These are phyloP conservation scores for Laupala kohalensis DNA, from an alignment of 1,140 invertebrate species.

Conservation along the genomic window DNA sequence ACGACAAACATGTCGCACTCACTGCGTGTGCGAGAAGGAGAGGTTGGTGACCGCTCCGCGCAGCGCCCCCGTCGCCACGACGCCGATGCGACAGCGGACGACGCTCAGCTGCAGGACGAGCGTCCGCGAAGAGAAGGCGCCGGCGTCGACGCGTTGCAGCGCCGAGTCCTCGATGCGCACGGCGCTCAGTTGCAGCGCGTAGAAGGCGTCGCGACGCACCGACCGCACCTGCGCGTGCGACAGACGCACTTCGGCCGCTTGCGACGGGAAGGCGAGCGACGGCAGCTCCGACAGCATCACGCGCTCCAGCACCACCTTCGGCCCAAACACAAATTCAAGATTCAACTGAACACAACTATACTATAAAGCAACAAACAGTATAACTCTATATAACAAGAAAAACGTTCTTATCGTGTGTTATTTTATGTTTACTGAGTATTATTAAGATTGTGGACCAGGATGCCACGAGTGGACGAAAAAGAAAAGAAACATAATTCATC, in stretches of 20 bases:
- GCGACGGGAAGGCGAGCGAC: constrained; percentile 45
- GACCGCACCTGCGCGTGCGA: constrained; percentile 36
- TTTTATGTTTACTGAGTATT: too few species aligned
- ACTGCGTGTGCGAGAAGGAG: constrained; percentile 50
- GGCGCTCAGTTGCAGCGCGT: constrained; percentile 42
- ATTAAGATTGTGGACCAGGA: too few species aligned
- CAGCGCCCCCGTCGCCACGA: constrained; percentile 42
- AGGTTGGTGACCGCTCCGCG: constrained; percentile 47
- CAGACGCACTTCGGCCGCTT: constrained; percentile 43
- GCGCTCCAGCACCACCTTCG: constrained; percentile 50
- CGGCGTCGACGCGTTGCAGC: constrained; percentile 40
- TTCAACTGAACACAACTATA: too few species aligned
- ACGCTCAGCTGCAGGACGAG: constrained; percentile 46
- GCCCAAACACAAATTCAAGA: too few species aligned
- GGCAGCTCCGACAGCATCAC: constrained; percentile 43
- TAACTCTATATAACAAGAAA: too few species aligned
- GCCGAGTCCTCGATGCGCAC: constrained; percentile 46
- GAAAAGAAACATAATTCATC: too few species aligned
- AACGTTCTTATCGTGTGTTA: too few species aligned
- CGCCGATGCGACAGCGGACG: constrained; percentile 39
- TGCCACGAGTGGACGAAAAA: too few species aligned
- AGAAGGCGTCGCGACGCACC: constrained; percentile 47
- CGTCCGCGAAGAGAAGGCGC: constrained; percentile 47
- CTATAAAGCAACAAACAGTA: too few species aligned
- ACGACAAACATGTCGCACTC: constrained; percentile 17